Conservation (phyloP, 2,888 invertebrate genomes). For the Physocephala rufipes region DNA sequence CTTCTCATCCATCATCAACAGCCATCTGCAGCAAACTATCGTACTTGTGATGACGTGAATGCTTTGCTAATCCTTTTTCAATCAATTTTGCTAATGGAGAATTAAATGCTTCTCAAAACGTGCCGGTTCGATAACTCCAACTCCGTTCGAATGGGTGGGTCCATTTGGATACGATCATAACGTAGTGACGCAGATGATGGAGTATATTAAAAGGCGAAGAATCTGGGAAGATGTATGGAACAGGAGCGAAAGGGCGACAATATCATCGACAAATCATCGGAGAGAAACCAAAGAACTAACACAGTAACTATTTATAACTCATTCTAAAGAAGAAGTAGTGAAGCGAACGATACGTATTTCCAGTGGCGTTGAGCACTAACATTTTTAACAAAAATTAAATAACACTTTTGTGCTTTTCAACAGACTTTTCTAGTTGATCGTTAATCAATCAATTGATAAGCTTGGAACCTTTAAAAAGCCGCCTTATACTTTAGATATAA, state of each 20-base stretch:
- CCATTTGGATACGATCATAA: conserved; percentile 25
- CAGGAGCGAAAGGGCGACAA: neutral
- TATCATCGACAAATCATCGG: neutral
- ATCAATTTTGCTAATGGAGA: conserved; percentile 40
- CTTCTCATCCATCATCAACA: neutral
- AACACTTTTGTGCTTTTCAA: too few relatives aligned
- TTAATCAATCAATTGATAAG: too few relatives aligned
- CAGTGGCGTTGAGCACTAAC: too few relatives aligned
- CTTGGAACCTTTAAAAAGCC: too few relatives aligned
- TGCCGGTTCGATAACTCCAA: conserved; percentile 25
- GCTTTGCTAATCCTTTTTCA: conserved; percentile 35
- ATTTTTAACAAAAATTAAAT: too few relatives aligned
- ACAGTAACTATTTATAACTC: neutral
- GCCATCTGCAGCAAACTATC: neutral
- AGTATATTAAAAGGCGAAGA: too few relatives aligned
- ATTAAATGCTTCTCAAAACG: conserved; percentile 36
- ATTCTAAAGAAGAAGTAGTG: too few relatives aligned
- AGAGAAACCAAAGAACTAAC: neutral
- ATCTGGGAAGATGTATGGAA: too few relatives aligned
- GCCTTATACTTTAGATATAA: too few relatives aligned
- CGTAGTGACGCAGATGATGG: too few relatives aligned
- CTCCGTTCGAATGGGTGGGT: neutral
- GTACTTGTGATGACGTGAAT: conserved; percentile 17
- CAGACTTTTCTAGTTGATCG: too few relatives aligned
- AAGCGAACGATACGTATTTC: too few relatives aligned